Evolutionary conservation across 2,888 invertebrate genomes (phyloP).

Genomic region (Matsumyia berberina): DNA sequence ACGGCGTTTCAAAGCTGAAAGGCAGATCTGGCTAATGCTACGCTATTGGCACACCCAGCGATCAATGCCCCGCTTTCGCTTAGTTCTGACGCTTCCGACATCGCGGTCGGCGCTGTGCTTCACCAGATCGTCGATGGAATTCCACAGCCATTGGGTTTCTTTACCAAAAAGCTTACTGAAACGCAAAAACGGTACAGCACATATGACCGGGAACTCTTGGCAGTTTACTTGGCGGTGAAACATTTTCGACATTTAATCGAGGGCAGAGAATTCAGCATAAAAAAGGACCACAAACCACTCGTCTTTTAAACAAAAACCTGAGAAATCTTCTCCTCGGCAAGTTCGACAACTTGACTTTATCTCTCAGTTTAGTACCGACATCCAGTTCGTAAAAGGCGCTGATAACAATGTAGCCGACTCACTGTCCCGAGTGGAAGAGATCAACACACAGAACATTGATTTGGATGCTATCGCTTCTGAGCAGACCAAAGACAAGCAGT

Average conservation of each 20-base stretch:
- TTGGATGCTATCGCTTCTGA: too few relatives aligned
- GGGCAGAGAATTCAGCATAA: conserved; percentile 58
- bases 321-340: background rate
- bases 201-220: conserved; percentile 82
- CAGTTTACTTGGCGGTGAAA: conserved; percentile 80
- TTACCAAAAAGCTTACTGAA: conserved; percentile 79
- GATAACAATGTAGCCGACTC: background rate
- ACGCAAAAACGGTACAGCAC: conserved; percentile 79
- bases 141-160: conserved; percentile 76
- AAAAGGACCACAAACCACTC: conserved; percentile 72
- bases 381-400: background rate
- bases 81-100: conserved; percentile 62
- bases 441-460: too few relatives aligned
- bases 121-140: conserved; percentile 56
- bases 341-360: conserved; percentile 3
- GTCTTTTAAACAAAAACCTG: conserved; percentile 38
- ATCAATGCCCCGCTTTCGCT: conserved; percentile 32
- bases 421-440: background rate
- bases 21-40: conserved; percentile 45
- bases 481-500: background rate
- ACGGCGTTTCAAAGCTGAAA: conserved; percentile 65
- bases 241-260: conserved; percentile 76
- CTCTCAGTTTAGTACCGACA: conserved; percentile 1
- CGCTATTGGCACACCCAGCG: conserved; percentile 38
- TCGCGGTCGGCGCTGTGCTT: conserved; percentile 59